Evolutionary conservation across 2,797 vertebrate genomes (phyloP), one percentile per base, ranked within the genome.

Genomic region (Alosa sapidissima): DNA sequence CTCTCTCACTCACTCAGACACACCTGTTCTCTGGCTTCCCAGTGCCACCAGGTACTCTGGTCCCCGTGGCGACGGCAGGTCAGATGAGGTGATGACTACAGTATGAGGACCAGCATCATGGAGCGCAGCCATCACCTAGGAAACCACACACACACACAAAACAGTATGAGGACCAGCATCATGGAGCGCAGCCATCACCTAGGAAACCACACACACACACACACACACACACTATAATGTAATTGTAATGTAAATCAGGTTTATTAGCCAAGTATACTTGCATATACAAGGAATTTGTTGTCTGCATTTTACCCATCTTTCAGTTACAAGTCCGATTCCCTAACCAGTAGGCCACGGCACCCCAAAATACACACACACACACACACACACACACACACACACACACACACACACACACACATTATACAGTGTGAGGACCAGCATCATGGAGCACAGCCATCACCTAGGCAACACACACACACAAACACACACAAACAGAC

Each of bases 61-160:
- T 87, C 97, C 98, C 28, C 84, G 87, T 14, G 94, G 87, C 0
- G 97, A 96, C 5, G 95, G 96, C 11, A 99, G 95, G 85, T 98
- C 95, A 6, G 98, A 98, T 90, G 98, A 99, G 82, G 98, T 99
- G 91, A 99, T 97, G 89, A 99, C 97, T 86, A 99, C 98, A 0
- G 97, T 99, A 85, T 97, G 94, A 21, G 98, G 98, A 85, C 98
- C 98, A 97, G 98, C 97, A 72, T 96, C 89, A 90, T 99, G 98
- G 81, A 99, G 95, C 87, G 96, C 65, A 87, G 99, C 97, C 98
- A 99, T 98, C 21, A 98, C 97, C 98, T 99, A 91, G 36, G 48
- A 62, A 55, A 41, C 3, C 93, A 68, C 16, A 82, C 54, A 48
- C 14, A 51, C 24, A 81, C 13, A 72, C 24, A 68, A 24, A 11